Percentiles rank a stretch among this genome's conserved stretches.
These are phyloP conservation scores for Netelia inedita DNA, from an alignment of 2,888 invertebrate genomes.

Conservation along the genomic window DNA sequence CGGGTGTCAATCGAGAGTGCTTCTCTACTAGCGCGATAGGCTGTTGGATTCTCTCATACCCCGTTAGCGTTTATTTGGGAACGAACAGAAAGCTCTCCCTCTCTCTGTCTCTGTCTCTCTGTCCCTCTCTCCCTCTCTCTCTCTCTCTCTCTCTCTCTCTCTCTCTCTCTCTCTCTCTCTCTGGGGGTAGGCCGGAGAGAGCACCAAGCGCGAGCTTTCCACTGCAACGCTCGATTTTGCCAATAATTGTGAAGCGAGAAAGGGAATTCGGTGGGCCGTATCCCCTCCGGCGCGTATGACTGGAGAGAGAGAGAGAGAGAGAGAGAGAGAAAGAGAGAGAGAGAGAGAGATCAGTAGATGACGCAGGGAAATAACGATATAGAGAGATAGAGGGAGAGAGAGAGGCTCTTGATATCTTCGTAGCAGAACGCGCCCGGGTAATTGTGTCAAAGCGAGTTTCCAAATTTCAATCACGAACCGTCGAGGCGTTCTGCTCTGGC, in stretches of 20 bases:
- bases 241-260: conserved; percentile 74
- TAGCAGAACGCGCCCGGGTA: conserved; percentile 78
- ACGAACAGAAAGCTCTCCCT: conserved; percentile 56
- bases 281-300: conserved; percentile 62
- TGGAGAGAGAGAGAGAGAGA: conserved; percentile 20
- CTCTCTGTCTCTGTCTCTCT: conserved; percentile 15
- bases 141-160: conserved; percentile 33
- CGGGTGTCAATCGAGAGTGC: conserved; percentile 50
- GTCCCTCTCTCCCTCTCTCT: conserved; percentile 30
- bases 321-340: conserved; percentile 39
- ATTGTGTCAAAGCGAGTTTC: conserved; percentile 85
- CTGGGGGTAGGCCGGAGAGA: conserved; percentile 22
- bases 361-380: conserved; percentile 55
- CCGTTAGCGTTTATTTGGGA: conserved; percentile 59
- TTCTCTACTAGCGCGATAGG: conserved; percentile 8
- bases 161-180: conserved; percentile 31
- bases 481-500: conserved; percentile 71
- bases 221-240: conserved; percentile 73
- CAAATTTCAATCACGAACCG: conserved; percentile 84
- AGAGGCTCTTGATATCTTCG: conserved; percentile 75
- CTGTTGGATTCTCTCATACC: conserved; percentile 24
- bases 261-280: conserved; percentile 72
- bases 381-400: conserved; percentile 63
- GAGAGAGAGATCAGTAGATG: conserved; percentile 62
- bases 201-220: conserved; percentile 69